Evolutionary conservation across 2,888 invertebrate species (phyloP), one percentile per base, ranked within the genome.

Genomic region (Euplagia quadripunctaria): DNA sequence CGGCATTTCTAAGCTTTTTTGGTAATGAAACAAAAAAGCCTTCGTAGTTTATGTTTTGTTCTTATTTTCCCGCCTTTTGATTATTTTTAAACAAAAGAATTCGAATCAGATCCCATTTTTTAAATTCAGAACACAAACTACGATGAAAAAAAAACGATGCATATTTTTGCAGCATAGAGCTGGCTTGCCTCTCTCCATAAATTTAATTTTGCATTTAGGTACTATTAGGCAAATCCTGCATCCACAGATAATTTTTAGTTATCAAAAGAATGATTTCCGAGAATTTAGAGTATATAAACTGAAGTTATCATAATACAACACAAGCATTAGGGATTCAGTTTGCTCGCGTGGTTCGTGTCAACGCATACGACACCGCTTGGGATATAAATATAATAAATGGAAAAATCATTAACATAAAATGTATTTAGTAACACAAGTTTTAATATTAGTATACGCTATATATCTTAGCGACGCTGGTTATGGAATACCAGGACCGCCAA

Each of bases 391-490:
- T 81, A 84, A 71, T 85, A 83, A 84, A 88, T 91, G 87, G 88
- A 84, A 86, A 81, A 76, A 79, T 80, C 41, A 74, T 75, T 72
- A 74, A 75, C 17, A 72, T 52, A 90, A 87, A 79, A 92, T 91
- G 90, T 83, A 87, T 89, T 88, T 89, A 81, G 76, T 90, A 79
- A 81, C 86, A 77, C 87, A 89, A 78, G 81, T 82, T 55, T 88
- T 93, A 78, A 85, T 93, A 82, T 87, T 94, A 73, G 76, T 92
- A 52, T 87, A 87, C 78, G 89, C 85, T 75, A 84, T 90, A 75
- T 90, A 87, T 83, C 52, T 91, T 52, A 88, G 88, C 79, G 86
- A 91, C 68, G 92, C 92, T 80, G 92, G 91, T 63, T 94, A 94
- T 85, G 91, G 91, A 14, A 72, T 76, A 64, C 69, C 82, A 66